Evolutionary conservation across 1,140 invertebrate genomes (phyloP).

Genomic region (Yoshiicerus persimilis): DNA sequence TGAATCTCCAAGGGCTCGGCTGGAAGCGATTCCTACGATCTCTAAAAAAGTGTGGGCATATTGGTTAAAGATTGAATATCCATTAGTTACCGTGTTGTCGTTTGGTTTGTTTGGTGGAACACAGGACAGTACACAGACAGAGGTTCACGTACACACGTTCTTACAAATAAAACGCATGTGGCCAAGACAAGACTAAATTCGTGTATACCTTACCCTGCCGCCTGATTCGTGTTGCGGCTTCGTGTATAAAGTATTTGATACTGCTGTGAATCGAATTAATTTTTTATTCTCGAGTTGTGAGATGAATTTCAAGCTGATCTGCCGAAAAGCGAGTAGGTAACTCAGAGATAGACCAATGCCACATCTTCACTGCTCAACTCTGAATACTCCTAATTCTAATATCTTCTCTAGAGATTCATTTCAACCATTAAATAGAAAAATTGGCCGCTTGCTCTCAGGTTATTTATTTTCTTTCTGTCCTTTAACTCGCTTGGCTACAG

Average conservation of each 20-base stretch:
- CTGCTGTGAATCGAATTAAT: slow-evolving; percentile 48
- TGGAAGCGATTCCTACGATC: not conserved
- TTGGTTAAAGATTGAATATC: not conserved
- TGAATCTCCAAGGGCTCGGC: not conserved
- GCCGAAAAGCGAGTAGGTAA: slow-evolving; percentile 22
- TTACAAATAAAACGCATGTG: not conserved
- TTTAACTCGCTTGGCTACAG: not conserved
- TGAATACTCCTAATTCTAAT: not conserved
- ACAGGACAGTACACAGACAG: not conserved
- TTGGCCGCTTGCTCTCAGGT: not conserved
- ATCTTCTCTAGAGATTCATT: not conserved
- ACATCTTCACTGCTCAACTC: not conserved
- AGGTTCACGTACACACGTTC: not conserved
- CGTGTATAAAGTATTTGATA: slow-evolving; percentile 10
- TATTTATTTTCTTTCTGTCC: slow-evolving; percentile 1
- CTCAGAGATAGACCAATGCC: not conserved
- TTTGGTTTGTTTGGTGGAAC: not conserved
- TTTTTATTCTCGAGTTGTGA: slow-evolving; percentile 36
- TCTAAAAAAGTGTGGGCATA: not conserved
- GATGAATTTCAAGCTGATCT: slow-evolving; percentile 40
- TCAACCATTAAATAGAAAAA: not conserved
- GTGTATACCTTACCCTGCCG: not conserved
- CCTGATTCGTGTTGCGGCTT: not conserved
- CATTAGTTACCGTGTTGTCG: not conserved
- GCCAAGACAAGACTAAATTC: not conserved